Percentiles rank a stretch among this genome's conserved stretches.
Evolutionary conservation across 92 coral and sea anemone genomes (phyloP).

Genomic region (Zoanthus solanderi): DNA sequence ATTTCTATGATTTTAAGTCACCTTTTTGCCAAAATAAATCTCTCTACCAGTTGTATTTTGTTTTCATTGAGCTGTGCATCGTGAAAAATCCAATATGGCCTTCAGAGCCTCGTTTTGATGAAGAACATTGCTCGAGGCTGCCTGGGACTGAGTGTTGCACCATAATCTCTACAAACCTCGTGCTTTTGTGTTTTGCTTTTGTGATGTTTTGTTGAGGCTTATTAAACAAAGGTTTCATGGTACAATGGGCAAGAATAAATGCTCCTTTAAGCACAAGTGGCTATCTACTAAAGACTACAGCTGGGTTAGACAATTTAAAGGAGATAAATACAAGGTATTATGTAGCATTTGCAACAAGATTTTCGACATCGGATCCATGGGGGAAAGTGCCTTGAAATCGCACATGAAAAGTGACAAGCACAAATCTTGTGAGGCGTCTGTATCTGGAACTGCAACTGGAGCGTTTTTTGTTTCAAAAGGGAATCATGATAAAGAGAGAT

Average conservation of each 20-base stretch:
- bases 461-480: constrained; percentile 11
- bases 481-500: constrained; percentile 13
- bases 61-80: constrained; percentile 15
- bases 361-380: constrained; percentile 9
- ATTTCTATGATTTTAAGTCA: constrained; percentile 6
- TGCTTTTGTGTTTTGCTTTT: constrained; percentile 13
- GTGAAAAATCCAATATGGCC: constrained; percentile 15
- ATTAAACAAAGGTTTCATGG: constrained; percentile 13
- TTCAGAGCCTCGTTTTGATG: constrained; percentile 13
- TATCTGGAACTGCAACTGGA: constrained; percentile 16
- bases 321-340: constrained; percentile 12
- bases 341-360: constrained; percentile 11
- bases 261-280: constrained; percentile 17
- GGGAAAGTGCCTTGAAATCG: constrained; percentile 3
- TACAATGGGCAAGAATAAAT: constrained; percentile 13
- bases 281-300: constrained; percentile 11
- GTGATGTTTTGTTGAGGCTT: constrained; percentile 15
- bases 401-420: constrained; percentile 5
- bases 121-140: constrained; percentile 7
- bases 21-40: constrained; percentile 13
- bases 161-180: constrained; percentile 12
- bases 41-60: constrained; percentile 14
- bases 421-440: constrained; percentile 13
- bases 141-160: constrained; percentile 19
- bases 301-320: constrained; percentile 14